Base-by-base conservation (phyloP, 2,797 vertebrate genomes). In the Distichodus sexfasciatus region DNA sequence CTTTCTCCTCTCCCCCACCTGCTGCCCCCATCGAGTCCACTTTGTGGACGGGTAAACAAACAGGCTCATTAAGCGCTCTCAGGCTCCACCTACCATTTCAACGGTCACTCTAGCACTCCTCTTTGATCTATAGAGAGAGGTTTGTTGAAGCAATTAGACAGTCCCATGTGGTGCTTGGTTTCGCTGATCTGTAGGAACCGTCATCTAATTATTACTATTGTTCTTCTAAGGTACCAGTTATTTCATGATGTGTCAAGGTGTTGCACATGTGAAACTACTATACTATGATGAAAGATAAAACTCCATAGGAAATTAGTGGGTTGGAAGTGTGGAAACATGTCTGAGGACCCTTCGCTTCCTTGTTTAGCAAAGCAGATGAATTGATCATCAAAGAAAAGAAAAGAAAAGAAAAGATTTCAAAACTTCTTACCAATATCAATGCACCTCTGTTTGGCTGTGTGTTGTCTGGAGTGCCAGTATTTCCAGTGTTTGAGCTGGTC, bases 401-500 rank as follows among this genome's bases (percentile, higher is more conserved):
- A 14, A 9, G 23, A 57, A 19, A 12, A 15, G n/a, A 21, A 26
- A 41, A 31, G 24, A 43, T 17, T 12, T 51, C 6, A n/a, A 51
- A 3, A 40, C 62, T 64, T 70, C 91, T 92, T 84, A 99, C 97
- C 97, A 6, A 98, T 98, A 81, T 99, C 97, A 65, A 99, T 95
- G 86, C 97, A 98, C 66, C 97, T 92, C 89, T 99, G 97, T 81
- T 99, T 99, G 26, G 97, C 97, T 0, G 97, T 99, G 89, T 99
- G 97, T 81, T 99, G 97, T 66, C 97, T 91, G 0, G 97, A 98
- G 85, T 99, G 97, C 97, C 97, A 99, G 78, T 99, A 99, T 60
- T 98, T 99, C 97, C 97, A 99, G 80, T 99, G 97, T 73, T 96
- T 91, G 21, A 98, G 91, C 85, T 99, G 97, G 72, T 99, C 97